Evolutionary conservation across 2,113 vertebrate genomes (phyloP).

Genomic region (Corynorhinus townsendii): DNA sequence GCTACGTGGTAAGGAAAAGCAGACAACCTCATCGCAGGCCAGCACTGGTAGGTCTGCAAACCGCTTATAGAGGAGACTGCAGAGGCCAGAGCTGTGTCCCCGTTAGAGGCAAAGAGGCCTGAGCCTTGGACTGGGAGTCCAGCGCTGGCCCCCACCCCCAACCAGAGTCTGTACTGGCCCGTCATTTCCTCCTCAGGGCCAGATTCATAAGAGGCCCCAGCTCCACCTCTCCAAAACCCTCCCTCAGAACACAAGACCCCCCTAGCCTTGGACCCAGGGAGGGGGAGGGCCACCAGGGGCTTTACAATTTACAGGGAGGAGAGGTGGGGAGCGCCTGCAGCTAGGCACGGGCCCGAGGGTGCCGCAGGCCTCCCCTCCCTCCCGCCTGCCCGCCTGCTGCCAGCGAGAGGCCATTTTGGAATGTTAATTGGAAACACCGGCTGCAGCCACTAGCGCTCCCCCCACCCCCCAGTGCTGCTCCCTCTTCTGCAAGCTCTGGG

Average conservation of each 20-base stretch:
- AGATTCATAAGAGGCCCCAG: background rate
- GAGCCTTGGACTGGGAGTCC: background rate
- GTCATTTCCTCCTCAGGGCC: background rate
- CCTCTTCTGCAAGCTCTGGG: background rate
- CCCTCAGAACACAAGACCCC: background rate
- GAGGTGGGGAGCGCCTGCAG: background rate
- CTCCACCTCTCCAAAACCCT: background rate
- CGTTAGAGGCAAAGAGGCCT: background rate
- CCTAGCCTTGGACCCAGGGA: background rate
- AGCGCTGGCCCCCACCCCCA: background rate
- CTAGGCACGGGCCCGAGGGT: constrained; percentile 57
- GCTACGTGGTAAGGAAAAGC: background rate
- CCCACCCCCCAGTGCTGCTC: background rate
- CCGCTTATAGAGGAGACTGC: background rate
- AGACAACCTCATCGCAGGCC: background rate
- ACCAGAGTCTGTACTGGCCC: no score
- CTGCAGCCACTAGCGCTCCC: constrained; percentile 59
- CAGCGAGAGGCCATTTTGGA: constrained; percentile 88
- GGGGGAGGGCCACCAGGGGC: background rate
- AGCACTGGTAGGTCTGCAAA: background rate
- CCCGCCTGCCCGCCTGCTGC: constrained; percentile 74
- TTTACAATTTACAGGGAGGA: background rate
- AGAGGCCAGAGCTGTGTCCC: background rate
- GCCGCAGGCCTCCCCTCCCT: constrained; percentile 83
- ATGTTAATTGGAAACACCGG: constrained; percentile 91